Percentiles rank a stretch among this genome's conserved stretches.
phyloP scores from a whole-genome alignment of 2,888 invertebrate species.

The Drosophila gaucha region DNA sequence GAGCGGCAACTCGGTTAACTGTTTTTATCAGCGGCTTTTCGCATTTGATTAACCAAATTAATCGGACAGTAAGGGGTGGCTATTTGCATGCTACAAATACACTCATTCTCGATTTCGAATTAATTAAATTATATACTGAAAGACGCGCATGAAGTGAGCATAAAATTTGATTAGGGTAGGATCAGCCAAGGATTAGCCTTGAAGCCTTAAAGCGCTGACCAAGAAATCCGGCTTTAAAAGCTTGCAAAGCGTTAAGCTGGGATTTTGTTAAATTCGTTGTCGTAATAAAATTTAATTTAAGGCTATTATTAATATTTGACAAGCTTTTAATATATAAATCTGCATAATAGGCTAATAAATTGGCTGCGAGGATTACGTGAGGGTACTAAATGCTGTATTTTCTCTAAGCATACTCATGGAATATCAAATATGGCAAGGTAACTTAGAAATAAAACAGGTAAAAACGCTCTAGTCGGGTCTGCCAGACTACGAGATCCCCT shows the following conservation, averaged over 20 bases:
- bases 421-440: neutral
- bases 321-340: too few relatives aligned
- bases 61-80: slow-evolving; percentile 19
- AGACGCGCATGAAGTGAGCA: slow-evolving; percentile 46
- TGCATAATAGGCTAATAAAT: too few relatives aligned
- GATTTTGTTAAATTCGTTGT: neutral
- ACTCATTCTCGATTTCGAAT: slow-evolving; percentile 17
- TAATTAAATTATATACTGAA: slow-evolving; percentile 15
- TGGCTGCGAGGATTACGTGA: too few relatives aligned
- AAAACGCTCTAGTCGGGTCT: too few relatives aligned
- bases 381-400: too few relatives aligned
- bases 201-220: too few relatives aligned
- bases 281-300: slow-evolving; percentile 44
- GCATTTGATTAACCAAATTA: slow-evolving; percentile 58
- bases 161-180: slow-evolving; percentile 21
- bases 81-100: slow-evolving; percentile 30
- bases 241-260: slow-evolving; percentile 17
- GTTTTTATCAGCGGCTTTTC: too few relatives aligned
- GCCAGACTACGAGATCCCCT: too few relatives aligned
- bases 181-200: neutral
- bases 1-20: too few relatives aligned
- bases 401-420: too few relatives aligned
- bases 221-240: neutral
- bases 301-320: slow-evolving; percentile 13
- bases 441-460: neutral